Conservation (phyloP, 2,888 invertebrate species). For the Cheilosia impressa region DNA sequence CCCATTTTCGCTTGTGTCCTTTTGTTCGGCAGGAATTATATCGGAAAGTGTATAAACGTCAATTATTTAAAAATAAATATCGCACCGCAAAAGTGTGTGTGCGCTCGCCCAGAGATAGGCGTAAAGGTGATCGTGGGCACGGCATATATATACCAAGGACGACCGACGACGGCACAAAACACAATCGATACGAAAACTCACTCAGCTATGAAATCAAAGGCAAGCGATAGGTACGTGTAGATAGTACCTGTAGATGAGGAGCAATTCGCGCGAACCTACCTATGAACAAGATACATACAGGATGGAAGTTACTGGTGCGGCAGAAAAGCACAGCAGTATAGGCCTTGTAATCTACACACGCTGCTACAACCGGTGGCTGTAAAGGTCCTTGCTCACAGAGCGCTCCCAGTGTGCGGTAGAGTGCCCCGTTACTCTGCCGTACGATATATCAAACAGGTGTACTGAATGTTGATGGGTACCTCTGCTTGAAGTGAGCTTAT, state of each 20-base stretch:
- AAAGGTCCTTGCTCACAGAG: conserved; percentile 8
- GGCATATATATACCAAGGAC: conserved; percentile 36
- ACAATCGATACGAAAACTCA: conserved; percentile 70
- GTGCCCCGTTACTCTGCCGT: neutral
- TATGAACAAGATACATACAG: conserved; percentile 59
- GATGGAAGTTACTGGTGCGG: conserved; percentile 31
- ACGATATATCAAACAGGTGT: conserved; percentile 53
- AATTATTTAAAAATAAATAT: conserved; percentile 74
- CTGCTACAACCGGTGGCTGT: neutral
- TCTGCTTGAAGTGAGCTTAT: conserved; percentile 38
- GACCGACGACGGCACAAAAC: conserved; percentile 20
- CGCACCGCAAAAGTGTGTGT: conserved; percentile 42
- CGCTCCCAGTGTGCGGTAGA: neutral
- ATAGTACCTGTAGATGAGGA: conserved; percentile 52
- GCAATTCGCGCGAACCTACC: conserved; percentile 56
- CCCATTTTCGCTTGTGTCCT: conserved; percentile 37
- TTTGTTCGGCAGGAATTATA: conserved; percentile 51
- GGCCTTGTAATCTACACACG: conserved; percentile 23
- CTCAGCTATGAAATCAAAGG: conserved; percentile 74
- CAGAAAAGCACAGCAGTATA: conserved; percentile 10
- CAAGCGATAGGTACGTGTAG: conserved; percentile 23
- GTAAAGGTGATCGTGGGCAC: conserved; percentile 34
- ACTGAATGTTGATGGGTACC: conserved; percentile 40
- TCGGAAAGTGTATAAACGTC: conserved; percentile 62
- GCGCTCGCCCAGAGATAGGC: neutral